A percentile compares a stretch with the other conserved stretches of the same genome.
These are phyloP conservation scores for Condylura cristata DNA, from an alignment of 2,113 vertebrate genomes.

Conservation along the genomic window DNA sequence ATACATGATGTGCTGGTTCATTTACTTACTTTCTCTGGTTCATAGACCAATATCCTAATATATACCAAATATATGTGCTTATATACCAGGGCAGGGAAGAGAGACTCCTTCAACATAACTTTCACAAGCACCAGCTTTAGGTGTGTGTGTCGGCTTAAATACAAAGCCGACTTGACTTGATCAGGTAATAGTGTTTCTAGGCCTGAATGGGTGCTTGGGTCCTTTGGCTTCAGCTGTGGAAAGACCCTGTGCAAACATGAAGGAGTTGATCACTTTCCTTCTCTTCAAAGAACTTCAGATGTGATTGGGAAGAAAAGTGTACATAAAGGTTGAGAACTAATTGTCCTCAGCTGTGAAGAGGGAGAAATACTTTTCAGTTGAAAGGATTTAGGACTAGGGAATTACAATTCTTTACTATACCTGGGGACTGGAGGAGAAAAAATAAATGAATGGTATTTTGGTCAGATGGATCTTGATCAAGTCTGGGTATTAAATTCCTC, in stretches of 20 bases:
- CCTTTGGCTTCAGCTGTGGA: not conserved
- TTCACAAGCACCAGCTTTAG: not conserved
- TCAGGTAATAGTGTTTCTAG: accelerated
- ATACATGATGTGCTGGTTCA: not conserved
- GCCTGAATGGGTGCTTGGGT: not conserved
- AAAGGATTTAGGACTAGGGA: not conserved
- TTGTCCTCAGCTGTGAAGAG: not conserved
- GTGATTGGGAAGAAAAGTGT: not conserved
- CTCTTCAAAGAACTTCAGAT: not conserved
- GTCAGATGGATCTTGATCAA: not conserved
- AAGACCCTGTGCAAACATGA: not conserved
- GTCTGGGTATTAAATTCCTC: not conserved
- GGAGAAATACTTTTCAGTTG: not conserved
- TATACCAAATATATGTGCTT: not conserved
- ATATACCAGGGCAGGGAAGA: not conserved
- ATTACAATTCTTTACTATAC: not conserved
- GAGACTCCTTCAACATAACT: not conserved
- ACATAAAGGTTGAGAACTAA: not conserved
- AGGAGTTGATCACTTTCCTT: not conserved
- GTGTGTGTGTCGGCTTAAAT: not conserved
- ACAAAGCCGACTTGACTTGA: not conserved
- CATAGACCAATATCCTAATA: not conserved
- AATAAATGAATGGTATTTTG: not conserved
- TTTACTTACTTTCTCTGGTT: not conserved
- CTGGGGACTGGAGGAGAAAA: not conserved